These are phyloP conservation scores for Piezodorus guildinii DNA, from an alignment of 1,140 invertebrate species.

Conservation along the genomic window DNA sequence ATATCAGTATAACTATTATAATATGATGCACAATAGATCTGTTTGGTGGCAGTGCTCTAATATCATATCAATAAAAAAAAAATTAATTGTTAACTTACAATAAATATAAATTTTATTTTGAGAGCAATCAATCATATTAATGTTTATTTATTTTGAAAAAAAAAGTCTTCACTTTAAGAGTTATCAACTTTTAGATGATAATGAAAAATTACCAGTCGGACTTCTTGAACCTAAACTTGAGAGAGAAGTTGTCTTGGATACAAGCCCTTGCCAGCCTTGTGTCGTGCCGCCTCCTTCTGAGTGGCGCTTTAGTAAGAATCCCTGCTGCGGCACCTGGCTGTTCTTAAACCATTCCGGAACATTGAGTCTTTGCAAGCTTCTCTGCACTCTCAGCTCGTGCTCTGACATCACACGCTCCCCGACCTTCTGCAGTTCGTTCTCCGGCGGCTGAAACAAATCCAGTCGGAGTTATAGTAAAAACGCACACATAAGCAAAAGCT, in stretches of 20 bases:
- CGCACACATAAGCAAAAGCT: neutral
- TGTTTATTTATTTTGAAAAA: too few species aligned
- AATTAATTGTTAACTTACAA: too few species aligned
- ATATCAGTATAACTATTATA: too few species aligned
- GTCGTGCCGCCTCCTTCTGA: slow-evolving; percentile 45
- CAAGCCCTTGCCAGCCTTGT: slow-evolving; percentile 50
- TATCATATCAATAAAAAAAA: too few species aligned
- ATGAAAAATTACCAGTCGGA: slow-evolving; percentile 24
- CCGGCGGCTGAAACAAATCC: slow-evolving; percentile 60
- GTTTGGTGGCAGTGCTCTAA: too few species aligned
- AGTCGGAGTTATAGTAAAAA: neutral
- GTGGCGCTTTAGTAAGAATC: slow-evolving; percentile 43
- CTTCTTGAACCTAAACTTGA: slow-evolving; percentile 42
- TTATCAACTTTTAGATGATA: too few species aligned
- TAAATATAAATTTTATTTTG: too few species aligned
- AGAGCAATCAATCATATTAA: too few species aligned
- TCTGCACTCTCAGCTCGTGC: slow-evolving; percentile 82
- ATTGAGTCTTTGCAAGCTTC: slow-evolving; percentile 82
- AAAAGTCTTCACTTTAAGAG: too few species aligned
- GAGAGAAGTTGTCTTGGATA: slow-evolving; percentile 65
- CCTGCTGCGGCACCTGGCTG: slow-evolving; percentile 49
- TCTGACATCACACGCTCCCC: slow-evolving; percentile 65
- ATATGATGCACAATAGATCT: too few species aligned
- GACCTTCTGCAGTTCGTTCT: slow-evolving; percentile 79
- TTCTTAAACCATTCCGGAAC: slow-evolving; percentile 92